These are phyloP conservation scores for Catocala nupta DNA, from an alignment of 2,888 invertebrate species.

Conservation along the genomic window DNA sequence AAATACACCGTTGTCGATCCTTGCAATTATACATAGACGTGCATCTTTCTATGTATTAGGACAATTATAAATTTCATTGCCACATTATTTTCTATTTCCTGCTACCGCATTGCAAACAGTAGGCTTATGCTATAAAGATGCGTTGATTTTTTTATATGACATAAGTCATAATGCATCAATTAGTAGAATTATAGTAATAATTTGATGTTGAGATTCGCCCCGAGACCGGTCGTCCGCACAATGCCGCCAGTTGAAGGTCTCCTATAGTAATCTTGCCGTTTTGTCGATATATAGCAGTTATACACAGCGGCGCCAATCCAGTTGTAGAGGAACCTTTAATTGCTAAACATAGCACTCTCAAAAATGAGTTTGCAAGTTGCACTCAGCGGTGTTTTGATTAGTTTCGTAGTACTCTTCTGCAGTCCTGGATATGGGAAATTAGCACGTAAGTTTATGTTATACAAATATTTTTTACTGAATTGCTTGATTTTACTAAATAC, in stretches of 20 bases:
- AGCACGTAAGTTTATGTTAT: slow-evolving; percentile 68
- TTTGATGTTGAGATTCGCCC: slow-evolving; percentile 28
- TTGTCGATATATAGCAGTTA: slow-evolving; percentile 75
- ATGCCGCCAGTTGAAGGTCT: slow-evolving; percentile 64
- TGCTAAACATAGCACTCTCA: slow-evolving; percentile 54
- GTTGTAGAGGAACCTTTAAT: slow-evolving; percentile 63
- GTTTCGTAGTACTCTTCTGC: slow-evolving; percentile 56
- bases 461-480: no score
- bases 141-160: slow-evolving; percentile 8
- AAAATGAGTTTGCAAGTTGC: slow-evolving; percentile 64
- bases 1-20: no score
- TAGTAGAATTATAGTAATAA: slow-evolving; percentile 32
- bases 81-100: not conserved
- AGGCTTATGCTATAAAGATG: not conserved
- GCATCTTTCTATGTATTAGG: no score
- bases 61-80: no score
- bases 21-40: no score
- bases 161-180: slow-evolving; percentile 17
- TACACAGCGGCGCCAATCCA: slow-evolving; percentile 55
- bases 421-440: slow-evolving; percentile 64
- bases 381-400: slow-evolving; percentile 54
- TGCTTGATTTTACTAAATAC: no score
- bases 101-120: not conserved
- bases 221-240: slow-evolving; percentile 48
- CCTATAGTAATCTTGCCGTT: slow-evolving; percentile 61